Evolutionary conservation across 2,113 vertebrate genomes (phyloP).

Genomic region (Cryptotis parvus): DNA sequence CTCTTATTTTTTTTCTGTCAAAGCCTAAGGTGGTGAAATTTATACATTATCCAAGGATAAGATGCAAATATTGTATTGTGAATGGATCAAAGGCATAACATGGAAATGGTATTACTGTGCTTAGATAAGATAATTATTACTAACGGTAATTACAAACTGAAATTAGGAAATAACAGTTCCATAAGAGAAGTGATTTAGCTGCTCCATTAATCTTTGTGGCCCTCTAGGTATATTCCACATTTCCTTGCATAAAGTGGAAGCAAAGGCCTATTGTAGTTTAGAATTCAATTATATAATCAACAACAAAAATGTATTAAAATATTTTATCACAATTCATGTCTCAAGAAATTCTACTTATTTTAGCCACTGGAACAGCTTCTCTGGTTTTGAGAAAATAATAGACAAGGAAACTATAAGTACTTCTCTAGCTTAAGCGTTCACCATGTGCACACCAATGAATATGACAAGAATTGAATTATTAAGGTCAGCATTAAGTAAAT

Average conservation of each 20-base stretch:
- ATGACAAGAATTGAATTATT: neutral
- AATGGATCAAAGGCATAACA: conserved; percentile 77
- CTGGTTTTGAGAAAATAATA: conserved; percentile 48
- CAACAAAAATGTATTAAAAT: conserved; percentile 54
- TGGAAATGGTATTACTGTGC: conserved; percentile 75
- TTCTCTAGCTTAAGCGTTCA: neutral
- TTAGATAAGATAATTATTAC: conserved; percentile 86
- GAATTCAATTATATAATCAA: conserved; percentile 59
- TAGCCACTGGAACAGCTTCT: conserved; percentile 50
- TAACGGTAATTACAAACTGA: conserved; percentile 85
- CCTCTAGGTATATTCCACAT: conserved; percentile 75
- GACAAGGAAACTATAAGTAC: conserved; percentile 9
- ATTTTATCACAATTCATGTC: conserved; percentile 56
- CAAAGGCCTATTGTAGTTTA: conserved; percentile 26
- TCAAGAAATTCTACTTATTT: conserved; percentile 60
- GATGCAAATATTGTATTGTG: conserved; percentile 3
- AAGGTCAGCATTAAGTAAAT: neutral
- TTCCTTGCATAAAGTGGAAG: conserved; percentile 75
- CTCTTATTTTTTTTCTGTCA: conserved; percentile 75
- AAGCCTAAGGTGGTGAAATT: conserved; percentile 73
- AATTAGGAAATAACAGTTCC: conserved; percentile 82
- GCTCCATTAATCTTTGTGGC: conserved; percentile 57
- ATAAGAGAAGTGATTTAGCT: conserved; percentile 73
- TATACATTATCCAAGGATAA: neutral
- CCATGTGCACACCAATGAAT: neutral